Base-by-base conservation (phyloP, 2,888 invertebrate species). In the Ophioninae sp. region DNA sequence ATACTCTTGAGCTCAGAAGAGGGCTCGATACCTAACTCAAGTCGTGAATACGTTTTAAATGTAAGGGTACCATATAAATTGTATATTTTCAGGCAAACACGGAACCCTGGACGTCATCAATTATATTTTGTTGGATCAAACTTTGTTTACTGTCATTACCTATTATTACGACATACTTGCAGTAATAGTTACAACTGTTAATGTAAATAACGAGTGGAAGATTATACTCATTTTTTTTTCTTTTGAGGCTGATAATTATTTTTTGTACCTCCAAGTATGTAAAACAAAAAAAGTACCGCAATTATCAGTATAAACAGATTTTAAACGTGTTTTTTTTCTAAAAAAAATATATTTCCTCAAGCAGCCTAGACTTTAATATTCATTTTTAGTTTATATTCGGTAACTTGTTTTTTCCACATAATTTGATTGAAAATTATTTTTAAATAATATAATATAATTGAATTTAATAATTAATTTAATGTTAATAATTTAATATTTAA, bases 21-120 rank as follows among this genome's bases (percentile, higher is more conserved):
- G 17, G 50, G 17, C 17, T 13, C 3, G 17, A 50, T 50, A 50
- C 17, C 50, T 13, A 13, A 17, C 50, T 0, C 13, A 17, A 7
- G 41, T 5, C 10, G 41, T 73, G 39, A 73, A 41, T 73, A 41
- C 59, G 61, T 61, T 44, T 21, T 73, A 41, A 41, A 73, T 73
- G 41, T 44, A 10, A 56, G 56, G 23, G 6, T 73, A n/a, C 7
- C 21, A n/a, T 61, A 61, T 41, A 61, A 61, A 61, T 17, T 70
- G 39, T 30, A 37, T 39, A 20, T 59, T 59, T 69, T 13, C 17
- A 39, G 41, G n/a, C 7, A 65, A 41, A 7, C 7, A 37, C n/a
- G 6, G 6, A n/a, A 41, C 7, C 8, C n/a, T 39, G 10, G 3
- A 67, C 20, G 41, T 39, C 6, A n/a, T 13, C 17, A 13, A 62